Evolutionary conservation across 2,797 vertebrate genomes (phyloP).

Genomic region (Kryptopterus vitreolus): DNA sequence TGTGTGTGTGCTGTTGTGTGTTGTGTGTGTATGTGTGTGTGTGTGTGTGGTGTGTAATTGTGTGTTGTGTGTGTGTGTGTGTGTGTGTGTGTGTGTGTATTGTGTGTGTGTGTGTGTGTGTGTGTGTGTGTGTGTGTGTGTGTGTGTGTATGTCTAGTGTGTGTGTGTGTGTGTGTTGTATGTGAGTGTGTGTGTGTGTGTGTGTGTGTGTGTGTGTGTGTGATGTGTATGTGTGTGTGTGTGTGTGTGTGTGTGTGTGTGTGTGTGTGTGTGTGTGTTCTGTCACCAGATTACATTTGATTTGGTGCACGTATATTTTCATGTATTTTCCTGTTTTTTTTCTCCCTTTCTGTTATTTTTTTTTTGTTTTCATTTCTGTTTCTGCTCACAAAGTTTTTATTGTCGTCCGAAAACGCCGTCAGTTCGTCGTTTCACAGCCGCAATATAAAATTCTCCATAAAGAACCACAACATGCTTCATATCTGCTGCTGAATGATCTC

Average conservation of each 20-base stretch:
- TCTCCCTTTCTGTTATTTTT: background rate
- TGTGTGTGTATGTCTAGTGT: background rate
- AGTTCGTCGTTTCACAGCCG: background rate
- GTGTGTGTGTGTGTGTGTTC: background rate
- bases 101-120: background rate
- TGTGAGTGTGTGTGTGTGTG: conserved; percentile 7
- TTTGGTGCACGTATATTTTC: too few species aligned
- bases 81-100: background rate
- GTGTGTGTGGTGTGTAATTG: conserved; percentile 10
- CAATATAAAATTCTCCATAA: background rate
- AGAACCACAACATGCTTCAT: background rate
- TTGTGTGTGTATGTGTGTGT: background rate
- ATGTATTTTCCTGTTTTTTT: background rate
- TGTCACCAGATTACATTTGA: background rate
- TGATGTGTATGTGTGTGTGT: background rate
- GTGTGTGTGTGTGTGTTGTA: conserved; percentile 17
- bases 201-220: conserved; percentile 4
- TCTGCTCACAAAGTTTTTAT: background rate
- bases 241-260: background rate
- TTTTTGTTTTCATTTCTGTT: too few species aligned
- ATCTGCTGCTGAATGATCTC: background rate
- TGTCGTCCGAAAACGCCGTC: background rate
- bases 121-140: too few species aligned
- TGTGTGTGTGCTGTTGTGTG: too few species aligned
- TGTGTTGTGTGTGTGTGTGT: background rate